These are phyloP conservation scores for Neuroscelio doddi DNA, from an alignment of 2,888 invertebrate species.

Conservation along the genomic window DNA sequence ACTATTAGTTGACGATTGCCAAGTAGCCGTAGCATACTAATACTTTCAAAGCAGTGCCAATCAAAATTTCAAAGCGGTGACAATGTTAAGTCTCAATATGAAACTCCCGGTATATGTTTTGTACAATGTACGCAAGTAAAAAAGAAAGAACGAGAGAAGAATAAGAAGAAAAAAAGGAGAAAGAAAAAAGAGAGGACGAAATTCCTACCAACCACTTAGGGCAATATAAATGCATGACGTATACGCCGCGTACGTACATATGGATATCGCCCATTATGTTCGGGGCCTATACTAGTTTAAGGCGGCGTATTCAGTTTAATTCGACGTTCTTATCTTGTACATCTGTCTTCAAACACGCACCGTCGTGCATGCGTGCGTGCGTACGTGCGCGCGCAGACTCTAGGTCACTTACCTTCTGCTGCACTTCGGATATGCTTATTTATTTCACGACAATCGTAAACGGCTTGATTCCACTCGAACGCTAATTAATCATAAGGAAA, in stretches of 20 bases:
- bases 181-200: constrained; percentile 10
- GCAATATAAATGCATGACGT: constrained; percentile 40
- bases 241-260: constrained; percentile 11
- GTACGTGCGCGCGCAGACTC: too few species aligned
- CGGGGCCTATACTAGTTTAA: constrained; percentile 25
- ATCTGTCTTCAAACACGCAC: constrained; percentile 14
- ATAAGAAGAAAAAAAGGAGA: constrained; percentile 17
- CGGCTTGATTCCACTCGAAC: background rate
- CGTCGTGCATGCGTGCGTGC: too few species aligned
- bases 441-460: background rate
- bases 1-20: too few species aligned
- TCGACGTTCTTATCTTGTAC: constrained; percentile 27
- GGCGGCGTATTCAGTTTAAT: constrained; percentile 32
- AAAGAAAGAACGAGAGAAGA: constrained; percentile 19
- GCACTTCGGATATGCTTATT: constrained; percentile 11
- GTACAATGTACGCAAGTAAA: too few species aligned
- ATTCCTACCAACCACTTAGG: constrained; percentile 31
- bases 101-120: too few species aligned
- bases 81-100: too few species aligned
- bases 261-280: constrained; percentile 31
- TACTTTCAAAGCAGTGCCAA: too few species aligned
- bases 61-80: too few species aligned
- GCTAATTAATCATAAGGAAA: constrained; percentile 3
- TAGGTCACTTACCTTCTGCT: constrained; percentile 34
- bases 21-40: too few species aligned